Conservation (phyloP, 2,113 vertebrate species). For the Acanthochromis polyacanthus region DNA sequence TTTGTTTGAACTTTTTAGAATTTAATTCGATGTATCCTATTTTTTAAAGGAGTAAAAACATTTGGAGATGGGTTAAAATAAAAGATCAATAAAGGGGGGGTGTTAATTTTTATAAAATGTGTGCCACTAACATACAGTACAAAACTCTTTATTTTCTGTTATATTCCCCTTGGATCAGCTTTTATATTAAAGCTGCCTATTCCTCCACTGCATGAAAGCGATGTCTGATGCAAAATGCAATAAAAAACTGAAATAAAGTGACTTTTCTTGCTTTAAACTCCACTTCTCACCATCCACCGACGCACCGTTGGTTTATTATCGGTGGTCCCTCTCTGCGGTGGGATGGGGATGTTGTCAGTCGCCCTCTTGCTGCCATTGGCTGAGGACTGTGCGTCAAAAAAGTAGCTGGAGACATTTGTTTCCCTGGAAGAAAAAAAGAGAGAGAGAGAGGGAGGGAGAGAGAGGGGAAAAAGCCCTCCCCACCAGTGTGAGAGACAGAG, state of each 20-base stretch:
- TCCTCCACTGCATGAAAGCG: neutral
- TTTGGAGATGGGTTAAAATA: neutral
- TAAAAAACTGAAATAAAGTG: conserved; percentile 36
- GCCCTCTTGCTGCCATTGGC: conserved; percentile 94
- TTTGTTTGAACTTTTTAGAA: conserved; percentile 4
- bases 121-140: neutral
- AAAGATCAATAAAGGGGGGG: neutral
- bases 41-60: neutral
- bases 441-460: neutral
- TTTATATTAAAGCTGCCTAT: no score
- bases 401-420: conserved; percentile 97
- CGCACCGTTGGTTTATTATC: conserved; percentile 79
- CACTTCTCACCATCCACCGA: conserved; percentile 50
- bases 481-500: conserved; percentile 86
- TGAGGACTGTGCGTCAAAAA: conserved; percentile 97
- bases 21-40: neutral
- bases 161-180: no score
- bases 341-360: conserved; percentile 91
- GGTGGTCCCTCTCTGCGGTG: conserved; percentile 85
- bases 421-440: conserved; percentile 85
- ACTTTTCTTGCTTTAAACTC: conserved; percentile 54
- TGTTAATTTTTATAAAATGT: neutral
- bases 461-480: conserved; percentile 82
- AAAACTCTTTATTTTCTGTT: no score
- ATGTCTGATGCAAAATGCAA: conserved; percentile 12